A percentile compares a stretch with the other conserved stretches of the same genome.
Conservation (phyloP, 2,888 invertebrate genomes). For the Acutogordius australiensis region DNA sequence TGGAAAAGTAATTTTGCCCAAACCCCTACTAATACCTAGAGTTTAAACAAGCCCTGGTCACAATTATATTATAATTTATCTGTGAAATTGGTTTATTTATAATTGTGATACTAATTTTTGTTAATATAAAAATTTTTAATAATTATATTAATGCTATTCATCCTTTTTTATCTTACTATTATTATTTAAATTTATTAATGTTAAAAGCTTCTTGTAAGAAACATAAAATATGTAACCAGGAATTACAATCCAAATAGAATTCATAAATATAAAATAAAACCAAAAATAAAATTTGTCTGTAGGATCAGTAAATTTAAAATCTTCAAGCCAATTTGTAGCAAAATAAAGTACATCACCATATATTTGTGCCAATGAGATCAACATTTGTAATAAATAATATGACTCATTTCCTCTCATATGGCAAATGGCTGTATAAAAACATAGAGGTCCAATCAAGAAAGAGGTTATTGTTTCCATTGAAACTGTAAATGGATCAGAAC, state of each 20-base stretch:
- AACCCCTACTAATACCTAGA: too few species aligned
- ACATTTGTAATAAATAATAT: background rate
- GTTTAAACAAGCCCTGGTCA: too few species aligned
- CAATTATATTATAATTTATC: too few species aligned
- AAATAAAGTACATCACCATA: constrained; percentile 6
- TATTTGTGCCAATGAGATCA: background rate
- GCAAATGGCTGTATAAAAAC: background rate
- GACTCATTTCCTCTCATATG: background rate
- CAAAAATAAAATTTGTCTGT: background rate
- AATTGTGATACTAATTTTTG: too few species aligned
- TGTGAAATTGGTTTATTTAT: too few species aligned
- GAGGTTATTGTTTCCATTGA: constrained; percentile 1
- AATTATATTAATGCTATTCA: too few species aligned
- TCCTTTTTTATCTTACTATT: too few species aligned
- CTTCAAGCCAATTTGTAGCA: background rate
- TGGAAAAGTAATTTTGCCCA: too few species aligned
- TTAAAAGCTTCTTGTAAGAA: too few species aligned
- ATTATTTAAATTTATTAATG: too few species aligned
- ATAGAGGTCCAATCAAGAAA: background rate
- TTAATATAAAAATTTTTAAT: too few species aligned
- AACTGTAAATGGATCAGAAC: constrained; percentile 9
- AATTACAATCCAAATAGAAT: constrained; percentile 2
- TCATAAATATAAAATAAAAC: constrained; percentile 9
- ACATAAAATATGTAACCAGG: background rate
- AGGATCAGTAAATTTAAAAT: constrained; percentile 5